Conservation (phyloP, 2,888 invertebrate species). For the Alloplasta piceator region DNA sequence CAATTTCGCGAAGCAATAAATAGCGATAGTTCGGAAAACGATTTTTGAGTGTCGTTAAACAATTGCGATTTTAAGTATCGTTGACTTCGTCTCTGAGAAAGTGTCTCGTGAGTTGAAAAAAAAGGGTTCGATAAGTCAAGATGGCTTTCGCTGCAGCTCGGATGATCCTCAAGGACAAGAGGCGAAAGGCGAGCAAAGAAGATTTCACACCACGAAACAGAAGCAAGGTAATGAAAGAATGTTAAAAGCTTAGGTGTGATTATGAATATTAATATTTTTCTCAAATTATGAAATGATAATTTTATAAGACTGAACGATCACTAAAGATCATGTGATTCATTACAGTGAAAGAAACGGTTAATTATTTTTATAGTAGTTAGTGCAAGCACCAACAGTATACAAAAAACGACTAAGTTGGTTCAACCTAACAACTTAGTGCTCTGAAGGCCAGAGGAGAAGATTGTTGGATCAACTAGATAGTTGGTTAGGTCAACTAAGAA, state of each 20-base stretch:
- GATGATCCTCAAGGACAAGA: conserved; percentile 93
- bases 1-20: conserved; percentile 68
- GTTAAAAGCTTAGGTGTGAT: conserved; percentile 4
- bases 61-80: neutral
- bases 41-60: conserved; percentile 24
- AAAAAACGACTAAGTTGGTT: too few relatives aligned
- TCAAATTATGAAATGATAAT: neutral
- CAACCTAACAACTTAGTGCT: too few relatives aligned
- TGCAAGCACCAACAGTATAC: too few relatives aligned
- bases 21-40: conserved; percentile 27
- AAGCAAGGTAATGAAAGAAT: conserved; percentile 89
- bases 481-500: too few relatives aligned
- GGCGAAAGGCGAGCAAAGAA: conserved; percentile 92
- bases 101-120: conserved; percentile 51
- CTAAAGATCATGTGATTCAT: too few relatives aligned
- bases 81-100: conserved; percentile 35
- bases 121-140: conserved; percentile 76
- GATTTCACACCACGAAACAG: conserved; percentile 90
- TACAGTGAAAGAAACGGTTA: too few relatives aligned
- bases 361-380: too few relatives aligned
- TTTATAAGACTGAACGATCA: too few relatives aligned
- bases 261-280: conserved; percentile 23
- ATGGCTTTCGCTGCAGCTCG: conserved; percentile 94
- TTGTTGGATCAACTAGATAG: too few relatives aligned
- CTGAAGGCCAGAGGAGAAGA: too few relatives aligned